Base-by-base conservation (phyloP, 2,888 invertebrate genomes). In the Cerastoderma edule region DNA sequence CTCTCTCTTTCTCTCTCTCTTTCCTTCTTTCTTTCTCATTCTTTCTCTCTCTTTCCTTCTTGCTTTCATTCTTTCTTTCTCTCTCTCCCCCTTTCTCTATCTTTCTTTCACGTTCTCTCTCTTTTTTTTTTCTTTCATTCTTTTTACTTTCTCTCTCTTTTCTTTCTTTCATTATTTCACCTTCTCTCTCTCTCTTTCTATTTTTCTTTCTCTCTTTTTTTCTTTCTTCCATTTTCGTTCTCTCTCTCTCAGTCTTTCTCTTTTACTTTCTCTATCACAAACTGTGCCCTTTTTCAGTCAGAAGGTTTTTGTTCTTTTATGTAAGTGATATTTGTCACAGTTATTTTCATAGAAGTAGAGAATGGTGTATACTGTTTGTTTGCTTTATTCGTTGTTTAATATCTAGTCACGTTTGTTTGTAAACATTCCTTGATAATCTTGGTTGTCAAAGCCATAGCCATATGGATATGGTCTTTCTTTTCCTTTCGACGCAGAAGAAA, bases 131-230 rank as follows among this genome's bases (percentile, higher is more conserved):
- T n/a, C 22, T n/a, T 6, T 22, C 22, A 13, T 50, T n/a, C 50
- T n/a, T 22, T 50, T n/a, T n/a, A n/a, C n/a, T n/a, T n/a, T n/a
- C n/a, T n/a, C n/a, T n/a, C n/a, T 16, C 22, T 50, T n/a, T 6
- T 22, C 22, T 22, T 50, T n/a, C 50, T n/a, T 22, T 50, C 50
- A n/a, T 6, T n/a, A 6, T 22, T 50, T n/a, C 50, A 50, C 6
- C 22, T 22, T 6, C 22, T 6, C 10, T 22, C 10, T n/a, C 22
- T n/a, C 22, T 50, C 50, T 50, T n/a, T n/a, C 50, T 16, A n/a
- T n/a, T 50, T n/a, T 50, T n/a, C 50, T 50, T 50, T 50, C 50
- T 50, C 6, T 50, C 50, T 22, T 50, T 22, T 50, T 22, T n/a
- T n/a, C 22, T 22, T 50, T 6, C 10, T n/a, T 50, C 50, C 6